Evolutionary conservation across 2,797 vertebrate species (phyloP).

Genomic region (Aulostomus chinensis): DNA sequence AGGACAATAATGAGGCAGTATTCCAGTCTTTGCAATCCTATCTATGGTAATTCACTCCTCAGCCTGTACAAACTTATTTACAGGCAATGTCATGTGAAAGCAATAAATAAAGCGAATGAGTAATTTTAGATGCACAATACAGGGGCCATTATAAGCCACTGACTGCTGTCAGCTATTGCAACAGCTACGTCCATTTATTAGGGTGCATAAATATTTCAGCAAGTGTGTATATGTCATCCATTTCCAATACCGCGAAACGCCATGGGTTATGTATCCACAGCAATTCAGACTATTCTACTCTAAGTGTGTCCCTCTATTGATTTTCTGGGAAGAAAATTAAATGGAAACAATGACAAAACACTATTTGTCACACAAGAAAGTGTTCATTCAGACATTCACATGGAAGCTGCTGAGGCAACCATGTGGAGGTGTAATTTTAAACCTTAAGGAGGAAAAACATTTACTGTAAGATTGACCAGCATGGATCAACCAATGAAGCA

Average conservation of each 20-base stretch:
- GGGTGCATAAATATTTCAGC: slow-evolving; percentile 49
- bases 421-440: slow-evolving; percentile 30
- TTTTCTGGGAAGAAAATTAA: slow-evolving; percentile 48
- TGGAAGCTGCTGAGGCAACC: slow-evolving; percentile 30
- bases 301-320: slow-evolving; percentile 45
- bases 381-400: slow-evolving; percentile 34
- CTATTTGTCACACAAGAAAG: slow-evolving; percentile 45
- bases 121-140: slow-evolving; percentile 66
- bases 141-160: slow-evolving; percentile 49
- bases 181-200: slow-evolving; percentile 43
- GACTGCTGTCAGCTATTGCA: slow-evolving; percentile 46
- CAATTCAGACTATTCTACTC: slow-evolving; percentile 30
- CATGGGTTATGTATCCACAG: slow-evolving; percentile 19
- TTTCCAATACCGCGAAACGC: slow-evolving; percentile 30
- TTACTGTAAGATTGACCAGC: slow-evolving; percentile 50
- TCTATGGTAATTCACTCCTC: slow-evolving; percentile 42
- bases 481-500: slow-evolving; percentile 56
- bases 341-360: slow-evolving; percentile 44
- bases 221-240: slow-evolving; percentile 51
- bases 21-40: slow-evolving; percentile 36
- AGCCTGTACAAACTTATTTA: slow-evolving; percentile 46
- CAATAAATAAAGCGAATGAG: slow-evolving; percentile 68
- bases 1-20: slow-evolving; percentile 30
- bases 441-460: slow-evolving; percentile 46
- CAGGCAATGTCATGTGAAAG: slow-evolving; percentile 48